Percentiles rank a stretch among this genome's conserved stretches.
phyloP scores from a whole-genome alignment of 2,888 invertebrate species.

The Pristionchus entomophagus region DNA sequence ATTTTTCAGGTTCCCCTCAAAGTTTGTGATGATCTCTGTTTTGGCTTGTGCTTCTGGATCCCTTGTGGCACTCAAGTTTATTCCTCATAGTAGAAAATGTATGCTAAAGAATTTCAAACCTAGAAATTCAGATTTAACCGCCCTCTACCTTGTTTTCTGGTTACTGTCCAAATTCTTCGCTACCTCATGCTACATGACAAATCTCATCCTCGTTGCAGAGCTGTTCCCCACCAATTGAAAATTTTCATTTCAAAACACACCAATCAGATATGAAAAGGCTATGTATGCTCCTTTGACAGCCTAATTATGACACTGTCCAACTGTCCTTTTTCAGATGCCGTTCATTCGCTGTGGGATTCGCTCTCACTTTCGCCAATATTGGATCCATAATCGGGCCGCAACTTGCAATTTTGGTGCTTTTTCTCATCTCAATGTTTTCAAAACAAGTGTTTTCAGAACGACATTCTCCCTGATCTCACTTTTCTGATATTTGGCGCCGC shows the following conservation, averaged over 20 bases:
- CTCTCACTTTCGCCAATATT: constrained; percentile 22
- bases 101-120: background rate
- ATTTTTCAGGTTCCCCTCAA: background rate
- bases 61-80: constrained; percentile 12
- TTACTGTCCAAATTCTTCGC: constrained; percentile 23
- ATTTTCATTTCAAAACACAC: background rate
- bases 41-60: background rate
- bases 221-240: constrained; percentile 38
- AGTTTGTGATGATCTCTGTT: background rate
- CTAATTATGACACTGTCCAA: too few relatives aligned
- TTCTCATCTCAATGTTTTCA: background rate
- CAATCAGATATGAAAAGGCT: too few relatives aligned
- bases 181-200: constrained; percentile 31
- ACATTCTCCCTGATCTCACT: background rate
- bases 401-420: background rate
- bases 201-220: background rate
- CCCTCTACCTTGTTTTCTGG: constrained; percentile 32
- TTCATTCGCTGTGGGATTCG: constrained; percentile 43
- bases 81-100: background rate
- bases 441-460: background rate
- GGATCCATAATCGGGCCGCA: constrained; percentile 29
- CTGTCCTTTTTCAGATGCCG: constrained; percentile 35
- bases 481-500: constrained; percentile 42
- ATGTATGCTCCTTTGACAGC: too few relatives aligned
- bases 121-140: background rate